These are phyloP conservation scores for Contarinia nasturtii DNA, from an alignment of 1,140 invertebrate species.

Conservation along the genomic window DNA sequence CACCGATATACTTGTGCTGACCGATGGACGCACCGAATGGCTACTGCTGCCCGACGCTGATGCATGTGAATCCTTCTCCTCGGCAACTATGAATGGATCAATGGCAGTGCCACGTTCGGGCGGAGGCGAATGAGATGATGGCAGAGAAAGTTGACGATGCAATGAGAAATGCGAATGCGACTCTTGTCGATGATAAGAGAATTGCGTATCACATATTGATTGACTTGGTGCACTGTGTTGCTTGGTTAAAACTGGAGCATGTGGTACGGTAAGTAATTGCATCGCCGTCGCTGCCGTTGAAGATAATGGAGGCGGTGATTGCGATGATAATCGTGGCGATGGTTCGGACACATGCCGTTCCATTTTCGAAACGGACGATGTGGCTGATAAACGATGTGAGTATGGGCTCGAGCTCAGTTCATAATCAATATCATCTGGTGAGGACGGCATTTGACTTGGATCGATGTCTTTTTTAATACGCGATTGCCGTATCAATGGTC, in stretches of 20 bases:
- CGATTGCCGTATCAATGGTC: constrained; percentile 41
- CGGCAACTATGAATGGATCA: constrained; percentile 2
- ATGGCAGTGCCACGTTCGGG: neutral
- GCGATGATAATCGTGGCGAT: constrained; percentile 19
- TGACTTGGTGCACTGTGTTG: constrained; percentile 43
- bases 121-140: neutral
- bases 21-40: constrained; percentile 3
- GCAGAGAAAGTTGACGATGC: constrained; percentile 5
- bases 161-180: constrained; percentile 7
- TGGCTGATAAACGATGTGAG: constrained; percentile 16
- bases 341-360: constrained; percentile 38
- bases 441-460: constrained; percentile 23
- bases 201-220: constrained; percentile 11
- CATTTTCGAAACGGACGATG: constrained; percentile 25
- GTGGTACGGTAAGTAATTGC: constrained; percentile 36
- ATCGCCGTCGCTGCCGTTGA: constrained; percentile 8
- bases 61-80: neutral
- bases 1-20: constrained; percentile 8
- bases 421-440: constrained; percentile 22
- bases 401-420: constrained; percentile 2
- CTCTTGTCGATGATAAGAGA: constrained; percentile 13
- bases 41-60: neutral
- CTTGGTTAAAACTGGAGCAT: constrained; percentile 32
- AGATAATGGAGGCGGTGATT: constrained; percentile 21
- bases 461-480: constrained; percentile 42